These are phyloP conservation scores for Helicoverpa zea DNA, from an alignment of 1,140 invertebrate genomes.

Conservation along the genomic window DNA sequence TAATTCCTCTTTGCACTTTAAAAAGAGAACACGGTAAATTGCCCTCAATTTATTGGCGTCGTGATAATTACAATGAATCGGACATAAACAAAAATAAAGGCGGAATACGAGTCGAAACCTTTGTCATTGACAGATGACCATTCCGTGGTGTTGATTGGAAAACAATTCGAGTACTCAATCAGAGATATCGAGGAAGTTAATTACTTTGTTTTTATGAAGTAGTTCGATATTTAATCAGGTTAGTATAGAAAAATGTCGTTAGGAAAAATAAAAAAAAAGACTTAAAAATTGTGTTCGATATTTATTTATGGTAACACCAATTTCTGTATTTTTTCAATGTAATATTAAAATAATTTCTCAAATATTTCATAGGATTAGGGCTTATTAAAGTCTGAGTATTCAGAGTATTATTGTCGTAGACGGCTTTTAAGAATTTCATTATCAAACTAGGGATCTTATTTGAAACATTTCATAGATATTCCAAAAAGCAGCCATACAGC, in stretches of 20 bases:
- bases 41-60: constrained; percentile 5
- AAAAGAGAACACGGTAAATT: background rate
- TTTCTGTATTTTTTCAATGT: no score
- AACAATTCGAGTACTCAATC: constrained; percentile 25
- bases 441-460: background rate
- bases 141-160: constrained; percentile 28
- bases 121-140: constrained; percentile 35
- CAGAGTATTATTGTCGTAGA: background rate
- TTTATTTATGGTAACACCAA: no score
- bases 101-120: background rate
- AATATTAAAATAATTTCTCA: no score
- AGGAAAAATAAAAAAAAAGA: no score
- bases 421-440: background rate
- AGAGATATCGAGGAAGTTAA: constrained; percentile 9
- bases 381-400: background rate
- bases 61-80: constrained; percentile 21
- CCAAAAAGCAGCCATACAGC: no score
- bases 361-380: no score
- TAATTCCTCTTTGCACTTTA: background rate
- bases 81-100: constrained; percentile 29
- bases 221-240: background rate
- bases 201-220: background rate
- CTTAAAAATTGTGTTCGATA: no score
- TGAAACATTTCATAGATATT: background rate
- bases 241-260: no score